Evolutionary conservation across 1,140 invertebrate species (phyloP).

Genomic region (Cheumatopsyche charites): DNA sequence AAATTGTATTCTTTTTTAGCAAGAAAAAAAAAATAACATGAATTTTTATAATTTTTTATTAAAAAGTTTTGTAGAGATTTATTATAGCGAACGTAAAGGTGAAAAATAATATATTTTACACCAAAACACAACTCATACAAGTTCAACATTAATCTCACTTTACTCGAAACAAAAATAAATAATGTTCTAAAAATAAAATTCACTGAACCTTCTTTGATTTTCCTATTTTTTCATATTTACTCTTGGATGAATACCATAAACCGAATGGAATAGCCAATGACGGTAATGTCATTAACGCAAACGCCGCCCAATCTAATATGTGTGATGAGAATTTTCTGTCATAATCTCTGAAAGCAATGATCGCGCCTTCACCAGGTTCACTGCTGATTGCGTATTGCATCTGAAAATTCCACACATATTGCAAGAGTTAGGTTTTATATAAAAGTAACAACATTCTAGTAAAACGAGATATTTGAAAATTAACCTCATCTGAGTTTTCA

Average conservation of each 20-base stretch:
- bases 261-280: conserved; percentile 93
- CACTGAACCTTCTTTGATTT: conserved; percentile 69
- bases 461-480: conserved; percentile 19
- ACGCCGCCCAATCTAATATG: conserved; percentile 95
- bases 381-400: conserved; percentile 88
- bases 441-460: neutral
- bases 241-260: conserved; percentile 93
- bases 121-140: neutral
- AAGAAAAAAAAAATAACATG: neutral
- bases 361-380: conserved; percentile 95
- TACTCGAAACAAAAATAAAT: neutral
- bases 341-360: conserved; percentile 94
- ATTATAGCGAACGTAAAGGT: neutral
- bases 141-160: no score
- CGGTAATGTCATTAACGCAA: conserved; percentile 95
- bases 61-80: conserved; percentile 17
- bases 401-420: conserved; percentile 60
- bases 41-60: neutral
- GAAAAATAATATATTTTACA: conserved; percentile 37
- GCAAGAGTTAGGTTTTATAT: neutral
- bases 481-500: conserved; percentile 76
- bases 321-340: conserved; percentile 98
- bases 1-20: neutral
- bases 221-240: conserved; percentile 86
- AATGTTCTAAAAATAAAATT: neutral